These are phyloP conservation scores for Aldabrachelys gigantea DNA, from an alignment of 2,113 vertebrate species.

Conservation along the genomic window DNA sequence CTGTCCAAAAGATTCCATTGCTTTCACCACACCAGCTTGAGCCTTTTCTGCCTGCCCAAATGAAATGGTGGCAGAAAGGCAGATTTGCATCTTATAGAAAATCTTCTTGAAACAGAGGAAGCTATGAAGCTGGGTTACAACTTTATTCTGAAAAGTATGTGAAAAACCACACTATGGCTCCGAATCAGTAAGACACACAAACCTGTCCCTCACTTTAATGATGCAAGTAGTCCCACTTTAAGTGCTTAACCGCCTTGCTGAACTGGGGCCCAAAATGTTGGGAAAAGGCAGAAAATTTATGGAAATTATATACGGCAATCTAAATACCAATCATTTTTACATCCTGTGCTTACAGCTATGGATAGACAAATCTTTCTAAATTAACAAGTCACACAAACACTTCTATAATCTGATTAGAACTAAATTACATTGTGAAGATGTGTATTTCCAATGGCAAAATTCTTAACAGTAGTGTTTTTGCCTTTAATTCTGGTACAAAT, in stretches of 20 bases:
- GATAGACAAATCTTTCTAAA: not conserved
- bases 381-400: not conserved
- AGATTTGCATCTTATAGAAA: conserved; percentile 64
- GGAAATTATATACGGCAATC: not conserved
- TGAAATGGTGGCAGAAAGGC: conserved; percentile 40
- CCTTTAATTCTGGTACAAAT: conserved; percentile 18
- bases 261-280: not conserved
- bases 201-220: conserved; percentile 17
- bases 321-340: conserved; percentile 14
- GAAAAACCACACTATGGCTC: conserved; percentile 52
- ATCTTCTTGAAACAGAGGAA: conserved; percentile 63
- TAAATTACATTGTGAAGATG: not conserved
- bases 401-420: conserved; percentile 20
- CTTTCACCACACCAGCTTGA: not conserved
- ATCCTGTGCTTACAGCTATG: not conserved
- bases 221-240: not conserved
- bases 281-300: conserved; percentile 18
- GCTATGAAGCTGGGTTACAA: conserved; percentile 23
- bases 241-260: not conserved
- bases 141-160: conserved; percentile 39
- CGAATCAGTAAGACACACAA: conserved; percentile 45
- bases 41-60: conserved; percentile 10
- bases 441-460: not conserved
- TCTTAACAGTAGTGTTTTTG: not conserved
- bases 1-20: conserved; percentile 32